Evolutionary conservation across 2,797 vertebrate species (phyloP).

Genomic region (Urophycis tenuis): DNA sequence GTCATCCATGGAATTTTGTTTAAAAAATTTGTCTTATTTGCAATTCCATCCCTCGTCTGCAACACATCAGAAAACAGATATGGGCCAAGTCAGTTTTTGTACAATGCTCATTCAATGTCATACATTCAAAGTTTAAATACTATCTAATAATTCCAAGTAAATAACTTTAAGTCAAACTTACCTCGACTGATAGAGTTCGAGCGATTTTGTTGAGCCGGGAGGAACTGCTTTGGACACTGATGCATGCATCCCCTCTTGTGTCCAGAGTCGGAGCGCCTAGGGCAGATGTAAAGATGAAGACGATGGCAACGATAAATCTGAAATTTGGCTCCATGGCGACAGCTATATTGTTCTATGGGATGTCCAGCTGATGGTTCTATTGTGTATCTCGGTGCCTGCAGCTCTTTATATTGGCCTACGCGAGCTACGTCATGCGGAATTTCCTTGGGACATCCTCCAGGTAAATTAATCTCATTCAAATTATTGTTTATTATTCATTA

Average conservation of each 20-base stretch:
- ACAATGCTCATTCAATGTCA: background rate
- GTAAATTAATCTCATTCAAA: slow-evolving; percentile 34
- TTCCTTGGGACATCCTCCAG: slow-evolving; percentile 51
- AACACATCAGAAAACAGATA: slow-evolving; percentile 7
- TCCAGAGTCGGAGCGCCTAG: slow-evolving; percentile 18
- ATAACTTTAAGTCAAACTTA: slow-evolving; percentile 23
- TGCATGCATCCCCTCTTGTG: slow-evolving; percentile 17
- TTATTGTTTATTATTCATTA: background rate
- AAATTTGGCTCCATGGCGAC: slow-evolving; percentile 3
- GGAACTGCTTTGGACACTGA: slow-evolving; percentile 21
- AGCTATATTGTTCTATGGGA: background rate
- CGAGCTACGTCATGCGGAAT: slow-evolving; percentile 28
- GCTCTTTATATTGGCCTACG: background rate
- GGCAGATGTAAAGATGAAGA: slow-evolving; percentile 21
- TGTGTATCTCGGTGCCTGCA: background rate
- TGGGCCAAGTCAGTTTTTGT: background rate
- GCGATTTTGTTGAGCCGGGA: slow-evolving; percentile 39
- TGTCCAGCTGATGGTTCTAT: background rate
- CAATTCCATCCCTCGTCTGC: slow-evolving; percentile 37
- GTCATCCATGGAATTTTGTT: slow-evolving; percentile 47
- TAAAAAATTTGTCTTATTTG: slow-evolving; percentile 10
- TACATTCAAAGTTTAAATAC: background rate
- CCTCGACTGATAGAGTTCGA: slow-evolving; percentile 15
- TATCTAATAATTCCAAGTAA: background rate
- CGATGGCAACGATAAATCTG: background rate